These are phyloP conservation scores for Prosapia bicincta DNA, from an alignment of 2,888 invertebrate species.

Conservation along the genomic window DNA sequence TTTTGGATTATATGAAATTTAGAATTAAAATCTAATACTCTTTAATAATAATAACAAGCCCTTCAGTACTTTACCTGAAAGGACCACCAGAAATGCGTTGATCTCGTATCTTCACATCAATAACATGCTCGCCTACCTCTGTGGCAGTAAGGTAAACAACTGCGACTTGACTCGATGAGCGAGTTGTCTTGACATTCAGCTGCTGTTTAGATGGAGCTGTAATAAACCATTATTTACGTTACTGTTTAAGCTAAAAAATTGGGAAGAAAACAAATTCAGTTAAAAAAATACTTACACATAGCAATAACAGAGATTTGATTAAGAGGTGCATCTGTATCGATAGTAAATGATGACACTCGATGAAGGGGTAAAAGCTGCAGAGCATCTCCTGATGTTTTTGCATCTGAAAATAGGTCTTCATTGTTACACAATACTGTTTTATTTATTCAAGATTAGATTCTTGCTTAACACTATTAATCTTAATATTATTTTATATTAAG, in stretches of 20 bases:
- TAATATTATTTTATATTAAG: too few species aligned
- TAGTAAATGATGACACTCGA: conserved; percentile 54
- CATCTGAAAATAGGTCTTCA: conserved; percentile 11
- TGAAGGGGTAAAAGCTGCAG: conserved; percentile 58
- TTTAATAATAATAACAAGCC: too few species aligned
- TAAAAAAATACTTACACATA: conserved; percentile 45
- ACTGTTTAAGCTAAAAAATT: too few species aligned
- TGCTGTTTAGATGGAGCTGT: conserved; percentile 47
- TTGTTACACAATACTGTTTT: too few species aligned
- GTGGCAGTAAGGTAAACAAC: conserved; percentile 49
- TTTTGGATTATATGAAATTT: too few species aligned
- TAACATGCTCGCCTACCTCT: conserved; percentile 54
- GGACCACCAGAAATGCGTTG: conserved; percentile 46
- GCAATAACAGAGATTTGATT: conserved; percentile 51
- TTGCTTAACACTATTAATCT: too few species aligned
- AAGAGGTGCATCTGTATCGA: conserved; percentile 46
- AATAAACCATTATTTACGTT: conserved; percentile 14
- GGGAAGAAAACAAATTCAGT: too few species aligned
- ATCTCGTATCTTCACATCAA: conserved; percentile 52
- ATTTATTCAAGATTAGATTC: too few species aligned
- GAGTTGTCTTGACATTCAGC: conserved; percentile 46
- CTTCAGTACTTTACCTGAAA: conserved; percentile 46
- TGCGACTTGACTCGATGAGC: conserved; percentile 39
- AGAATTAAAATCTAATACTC: too few species aligned
- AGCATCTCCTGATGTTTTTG: conserved; percentile 56